Percentiles rank a stretch among this genome's conserved stretches.
phyloP scores from a whole-genome alignment of 1,140 invertebrate species.

The Aplysia californica region DNA sequence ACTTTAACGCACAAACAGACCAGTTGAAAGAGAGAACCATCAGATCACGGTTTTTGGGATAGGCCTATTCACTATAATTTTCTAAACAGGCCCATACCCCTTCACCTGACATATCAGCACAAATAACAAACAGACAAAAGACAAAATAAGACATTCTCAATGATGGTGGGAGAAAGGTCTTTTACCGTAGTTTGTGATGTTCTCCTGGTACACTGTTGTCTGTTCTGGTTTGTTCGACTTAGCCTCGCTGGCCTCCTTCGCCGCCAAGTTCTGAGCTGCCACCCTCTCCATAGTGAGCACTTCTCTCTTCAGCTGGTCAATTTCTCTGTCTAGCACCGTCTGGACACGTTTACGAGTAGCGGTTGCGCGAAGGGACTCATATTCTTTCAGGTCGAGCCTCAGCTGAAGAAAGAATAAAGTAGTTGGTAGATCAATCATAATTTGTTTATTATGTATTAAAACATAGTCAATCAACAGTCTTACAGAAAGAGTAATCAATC shows the following conservation, averaged over 20 bases:
- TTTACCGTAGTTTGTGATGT: conserved; percentile 35
- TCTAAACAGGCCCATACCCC: not conserved
- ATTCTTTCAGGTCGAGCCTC: conserved; percentile 6
- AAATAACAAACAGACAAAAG: not conserved
- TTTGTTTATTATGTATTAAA: too few species aligned
- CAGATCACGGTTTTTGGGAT: not conserved
- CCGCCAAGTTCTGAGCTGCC: too few species aligned
- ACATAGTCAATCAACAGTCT: too few species aligned
- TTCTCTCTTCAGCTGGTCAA: not conserved
- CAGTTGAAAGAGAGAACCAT: not conserved
- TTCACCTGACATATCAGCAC: not conserved
- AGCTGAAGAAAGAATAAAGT: conserved; percentile 3
- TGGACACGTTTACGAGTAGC: not conserved
- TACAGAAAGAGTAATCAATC: too few species aligned
- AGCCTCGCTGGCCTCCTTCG: too few species aligned
- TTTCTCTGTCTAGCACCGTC: not conserved
- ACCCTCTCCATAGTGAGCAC: not conserved
- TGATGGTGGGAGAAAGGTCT: not conserved
- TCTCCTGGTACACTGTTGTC: not conserved
- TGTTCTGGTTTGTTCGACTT: not conserved
- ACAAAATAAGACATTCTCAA: not conserved
- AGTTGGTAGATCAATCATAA: too few species aligned
- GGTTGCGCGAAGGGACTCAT: not conserved
- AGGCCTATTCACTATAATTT: not conserved
- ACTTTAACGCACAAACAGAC: not conserved